phyloP scores from a whole-genome alignment of 2,113 vertebrate species.

The Phycodurus eques region DNA sequence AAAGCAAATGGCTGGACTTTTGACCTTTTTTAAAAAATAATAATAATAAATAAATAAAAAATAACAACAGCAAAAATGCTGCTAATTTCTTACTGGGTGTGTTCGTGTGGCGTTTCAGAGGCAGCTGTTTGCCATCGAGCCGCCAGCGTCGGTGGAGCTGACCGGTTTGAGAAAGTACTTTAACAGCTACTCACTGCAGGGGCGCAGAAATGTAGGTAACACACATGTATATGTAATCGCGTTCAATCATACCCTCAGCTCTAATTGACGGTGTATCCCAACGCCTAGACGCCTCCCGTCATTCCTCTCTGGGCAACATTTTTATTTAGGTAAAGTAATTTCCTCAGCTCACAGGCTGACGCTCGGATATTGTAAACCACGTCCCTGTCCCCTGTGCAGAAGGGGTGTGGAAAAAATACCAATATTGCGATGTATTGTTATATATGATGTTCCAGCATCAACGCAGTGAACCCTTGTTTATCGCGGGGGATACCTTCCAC shows the following conservation, averaged over 20 bases:
- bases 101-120: conserved; percentile 44
- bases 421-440: no score
- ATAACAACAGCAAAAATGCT: not conserved
- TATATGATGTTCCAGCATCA: no score
- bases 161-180: conserved; percentile 68
- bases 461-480: no score
- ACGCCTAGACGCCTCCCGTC: not conserved
- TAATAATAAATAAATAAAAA: no score
- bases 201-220: conserved; percentile 57
- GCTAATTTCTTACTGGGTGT: not conserved
- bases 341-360: no score
- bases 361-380: no score
- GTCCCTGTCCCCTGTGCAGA: no score
- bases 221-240: not conserved
- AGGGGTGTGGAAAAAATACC: no score
- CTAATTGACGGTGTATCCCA: not conserved
- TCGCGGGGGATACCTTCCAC: no score
- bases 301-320: not conserved
- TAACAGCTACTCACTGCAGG: conserved; percentile 64
- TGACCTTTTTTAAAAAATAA: not conserved
- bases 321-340: not conserved
- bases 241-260: not conserved
- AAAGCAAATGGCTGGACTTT: not conserved
- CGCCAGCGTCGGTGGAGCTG: conserved; percentile 41
- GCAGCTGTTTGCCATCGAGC: conserved; percentile 59